phyloP scores from a whole-genome alignment of 2,797 vertebrate species.

The Lepidocolaptes lacrymiger region DNA sequence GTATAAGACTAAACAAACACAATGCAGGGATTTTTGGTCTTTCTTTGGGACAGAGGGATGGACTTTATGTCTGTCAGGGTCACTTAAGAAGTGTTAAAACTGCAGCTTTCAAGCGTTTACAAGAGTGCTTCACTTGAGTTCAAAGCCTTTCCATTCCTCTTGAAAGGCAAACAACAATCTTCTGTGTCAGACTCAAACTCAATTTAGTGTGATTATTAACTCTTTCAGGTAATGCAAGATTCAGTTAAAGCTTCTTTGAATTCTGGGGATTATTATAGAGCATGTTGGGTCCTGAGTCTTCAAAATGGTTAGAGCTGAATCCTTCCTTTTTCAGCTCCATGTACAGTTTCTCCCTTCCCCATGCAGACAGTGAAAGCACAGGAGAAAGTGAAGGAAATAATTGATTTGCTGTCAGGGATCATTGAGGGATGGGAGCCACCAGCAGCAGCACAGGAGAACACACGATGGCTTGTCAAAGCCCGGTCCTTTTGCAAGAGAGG shows the following conservation, averaged over 20 bases:
- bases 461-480: fast-evolving
- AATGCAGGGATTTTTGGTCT: not conserved
- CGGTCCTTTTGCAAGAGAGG: not conserved
- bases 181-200: not conserved
- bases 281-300: not conserved
- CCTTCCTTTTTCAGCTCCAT: not conserved
- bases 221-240: not conserved
- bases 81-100: not conserved
- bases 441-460: not conserved
- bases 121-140: not conserved
- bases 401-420: not conserved
- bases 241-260: not conserved
- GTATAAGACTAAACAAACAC: not conserved
- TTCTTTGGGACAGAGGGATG: not conserved
- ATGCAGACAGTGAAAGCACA: not conserved
- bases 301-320: not conserved
- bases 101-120: not conserved
- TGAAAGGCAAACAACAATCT: not conserved
- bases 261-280: not conserved
- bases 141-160: not conserved
- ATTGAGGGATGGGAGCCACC: not conserved
- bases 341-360: not conserved
- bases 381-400: not conserved
- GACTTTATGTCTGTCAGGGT: not conserved
- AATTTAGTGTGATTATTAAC: not conserved